Evolutionary conservation across 2,797 vertebrate genomes (phyloP).

Genomic region (Chanos chanos): DNA sequence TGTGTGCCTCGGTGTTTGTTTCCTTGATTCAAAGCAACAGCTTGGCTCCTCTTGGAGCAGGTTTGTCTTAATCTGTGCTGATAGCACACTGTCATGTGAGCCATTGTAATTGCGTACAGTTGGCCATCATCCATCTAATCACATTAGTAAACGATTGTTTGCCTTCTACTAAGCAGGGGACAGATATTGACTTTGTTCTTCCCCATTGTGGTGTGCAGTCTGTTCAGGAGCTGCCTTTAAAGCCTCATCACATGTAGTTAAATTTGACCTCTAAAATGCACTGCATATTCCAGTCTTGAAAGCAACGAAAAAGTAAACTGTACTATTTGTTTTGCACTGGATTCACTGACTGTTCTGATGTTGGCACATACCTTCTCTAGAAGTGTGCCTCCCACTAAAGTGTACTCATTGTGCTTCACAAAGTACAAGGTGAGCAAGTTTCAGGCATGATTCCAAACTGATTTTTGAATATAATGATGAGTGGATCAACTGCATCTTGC

Average conservation of each 20-base stretch:
- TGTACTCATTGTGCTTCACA: too few species aligned
- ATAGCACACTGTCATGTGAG: constrained; percentile 15
- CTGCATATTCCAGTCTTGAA: not conserved
- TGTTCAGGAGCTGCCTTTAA: constrained; percentile 4
- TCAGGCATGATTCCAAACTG: too few species aligned
- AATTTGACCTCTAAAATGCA: not conserved
- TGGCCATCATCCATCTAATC: constrained; percentile 39
- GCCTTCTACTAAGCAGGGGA: constrained; percentile 27
- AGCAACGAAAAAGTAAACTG: too few species aligned
- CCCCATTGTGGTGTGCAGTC: constrained; percentile 1
- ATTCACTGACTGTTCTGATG: too few species aligned
- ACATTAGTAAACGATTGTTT: constrained; percentile 46
- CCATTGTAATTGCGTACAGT: constrained; percentile 10
- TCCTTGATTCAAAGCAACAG: constrained; percentile 12
- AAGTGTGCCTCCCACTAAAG: too few species aligned
- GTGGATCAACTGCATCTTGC: too few species aligned
- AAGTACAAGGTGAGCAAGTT: too few species aligned
- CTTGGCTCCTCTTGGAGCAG: constrained; percentile 15
- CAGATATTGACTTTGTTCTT: constrained; percentile 31
- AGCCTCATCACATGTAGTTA: not conserved
- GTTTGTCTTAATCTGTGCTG: constrained; percentile 32
- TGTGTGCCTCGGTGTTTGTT: not conserved
- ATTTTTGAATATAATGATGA: too few species aligned
- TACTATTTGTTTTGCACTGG: too few species aligned
- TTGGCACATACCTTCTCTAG: too few species aligned